Base-by-base conservation (phyloP, 1,140 invertebrate species). In the Cydia fagiglandana region DNA sequence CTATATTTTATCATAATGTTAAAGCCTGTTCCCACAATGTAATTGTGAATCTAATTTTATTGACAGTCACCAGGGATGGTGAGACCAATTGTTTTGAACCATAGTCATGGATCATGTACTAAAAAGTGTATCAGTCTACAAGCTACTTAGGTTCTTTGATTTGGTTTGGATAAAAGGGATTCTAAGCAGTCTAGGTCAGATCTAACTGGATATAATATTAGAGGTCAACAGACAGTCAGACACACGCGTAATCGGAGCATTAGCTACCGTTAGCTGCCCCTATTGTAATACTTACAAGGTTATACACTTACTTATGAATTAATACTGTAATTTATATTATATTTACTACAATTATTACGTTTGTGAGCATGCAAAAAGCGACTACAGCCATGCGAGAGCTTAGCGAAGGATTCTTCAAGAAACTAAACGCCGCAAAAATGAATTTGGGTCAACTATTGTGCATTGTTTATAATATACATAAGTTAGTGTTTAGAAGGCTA, bases 401-500 rank as follows among this genome's bases (percentile, higher is more conserved):
- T 41, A 34, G 66, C 34, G 17, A 41, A 70, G 30, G 34, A 70
- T 70, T 70, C 15, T 41, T n/a, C n/a, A 68, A 34, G 34, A 38
- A 77, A 74, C 77, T 76, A 80, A 74, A 81, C 83, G 81, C 79
- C 73, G 79, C 78, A 79, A 81, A 83, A 77, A 41, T 70, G 76
- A 78, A 89, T 87, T 83, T 84, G 74, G 86, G 86, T 87, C 89
- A 85, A 79, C 78, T 78, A 77, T 78, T 81, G 77, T 79, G 77
- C 84, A 83, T 82, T 84, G 81, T 86, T 86, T 88, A 85, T 86
- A 84, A 81, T 82, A 83, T 83, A 80, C 78, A 81, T 84, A 83
- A 81, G 84, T 90, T 88, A 85, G 83, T 86, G 76, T 82, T 84
- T 79, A 82, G 73, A 79, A 70, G 73, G 47, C 75, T 77, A 83